Conservation (phyloP, 2,888 invertebrate species). For the Eupithecia centaureata region DNA sequence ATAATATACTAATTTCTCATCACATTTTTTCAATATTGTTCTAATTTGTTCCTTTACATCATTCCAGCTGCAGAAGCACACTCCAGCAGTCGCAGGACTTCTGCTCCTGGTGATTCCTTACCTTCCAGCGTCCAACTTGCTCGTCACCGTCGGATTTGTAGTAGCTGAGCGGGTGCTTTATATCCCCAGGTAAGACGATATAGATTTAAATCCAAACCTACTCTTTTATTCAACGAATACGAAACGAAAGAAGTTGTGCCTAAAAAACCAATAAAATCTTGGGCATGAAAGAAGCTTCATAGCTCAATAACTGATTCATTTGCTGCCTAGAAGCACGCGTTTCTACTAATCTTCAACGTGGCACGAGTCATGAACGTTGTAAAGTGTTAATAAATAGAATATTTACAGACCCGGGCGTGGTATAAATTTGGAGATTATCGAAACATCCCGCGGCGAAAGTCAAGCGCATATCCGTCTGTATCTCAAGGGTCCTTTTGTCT, state of each 20-base stretch:
- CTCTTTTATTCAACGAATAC: neutral
- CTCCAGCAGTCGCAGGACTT: constrained; percentile 87
- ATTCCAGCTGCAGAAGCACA: constrained; percentile 85
- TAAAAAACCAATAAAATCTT: too few species aligned
- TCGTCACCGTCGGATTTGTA: constrained; percentile 92
- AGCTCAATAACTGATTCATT: too few species aligned
- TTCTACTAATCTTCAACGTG: too few species aligned
- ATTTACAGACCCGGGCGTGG: neutral
- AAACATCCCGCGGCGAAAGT: neutral
- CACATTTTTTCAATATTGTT: neutral
- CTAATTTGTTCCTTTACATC: neutral
- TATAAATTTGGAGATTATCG: neutral
- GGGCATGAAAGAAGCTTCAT: too few species aligned
- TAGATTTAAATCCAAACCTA: neutral
- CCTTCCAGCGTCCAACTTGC: constrained; percentile 92
- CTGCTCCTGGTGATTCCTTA: constrained; percentile 91
- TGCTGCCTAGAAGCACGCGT: too few species aligned
- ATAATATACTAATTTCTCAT: neutral
- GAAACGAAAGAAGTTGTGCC: neutral
- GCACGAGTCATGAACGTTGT: too few species aligned
- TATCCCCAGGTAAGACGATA: constrained; percentile 88
- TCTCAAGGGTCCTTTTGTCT: neutral
- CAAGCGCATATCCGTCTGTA: neutral
- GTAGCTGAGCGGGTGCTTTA: constrained; percentile 95
- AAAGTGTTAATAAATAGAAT: too few species aligned